These are phyloP conservation scores for Lutjanus campechanus DNA, from an alignment of 2,797 vertebrate genomes.

Conservation along the genomic window DNA sequence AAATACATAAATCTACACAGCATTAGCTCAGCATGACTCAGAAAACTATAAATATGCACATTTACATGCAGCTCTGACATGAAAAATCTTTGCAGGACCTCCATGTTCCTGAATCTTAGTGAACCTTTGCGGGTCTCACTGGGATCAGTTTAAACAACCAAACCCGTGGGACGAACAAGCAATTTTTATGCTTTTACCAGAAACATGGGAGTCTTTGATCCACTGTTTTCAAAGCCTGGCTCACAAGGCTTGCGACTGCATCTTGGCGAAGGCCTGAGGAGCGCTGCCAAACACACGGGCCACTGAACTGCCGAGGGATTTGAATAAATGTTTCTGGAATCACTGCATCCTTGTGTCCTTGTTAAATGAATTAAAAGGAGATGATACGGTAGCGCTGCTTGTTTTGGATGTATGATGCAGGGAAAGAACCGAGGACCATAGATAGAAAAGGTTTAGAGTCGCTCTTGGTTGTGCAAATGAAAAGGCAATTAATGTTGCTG, in stretches of 20 bases:
- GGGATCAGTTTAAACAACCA: conserved; percentile 22
- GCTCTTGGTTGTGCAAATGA: conserved; percentile 18
- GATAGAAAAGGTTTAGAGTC: not conserved
- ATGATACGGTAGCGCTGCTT: conserved; percentile 24
- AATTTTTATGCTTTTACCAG: conserved; percentile 52
- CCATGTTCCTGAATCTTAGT: not conserved
- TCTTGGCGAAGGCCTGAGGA: conserved; percentile 46
- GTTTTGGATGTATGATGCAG: not conserved
- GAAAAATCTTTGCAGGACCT: conserved; percentile 4
- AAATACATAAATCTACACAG: conserved; percentile 12
- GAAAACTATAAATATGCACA: conserved; percentile 21
- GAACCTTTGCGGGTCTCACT: conserved; percentile 43
- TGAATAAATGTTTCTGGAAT: conserved; percentile 60
- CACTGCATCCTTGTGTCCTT: conserved; percentile 31
- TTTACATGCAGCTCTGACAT: not conserved
- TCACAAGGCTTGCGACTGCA: conserved; percentile 12
- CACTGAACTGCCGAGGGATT: conserved; percentile 39
- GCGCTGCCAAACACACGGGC: conserved; percentile 48
- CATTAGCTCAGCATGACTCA: conserved; percentile 12
- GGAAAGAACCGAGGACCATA: not conserved
- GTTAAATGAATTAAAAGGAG: conserved; percentile 45
- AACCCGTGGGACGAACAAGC: conserved; percentile 21
- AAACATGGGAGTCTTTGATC: conserved; percentile 52
- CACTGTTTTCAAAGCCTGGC: conserved; percentile 41
- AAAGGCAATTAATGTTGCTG: conserved; percentile 15